Evolutionary conservation across 2,888 invertebrate species (phyloP).

Genomic region (Eretmocerus hayati): DNA sequence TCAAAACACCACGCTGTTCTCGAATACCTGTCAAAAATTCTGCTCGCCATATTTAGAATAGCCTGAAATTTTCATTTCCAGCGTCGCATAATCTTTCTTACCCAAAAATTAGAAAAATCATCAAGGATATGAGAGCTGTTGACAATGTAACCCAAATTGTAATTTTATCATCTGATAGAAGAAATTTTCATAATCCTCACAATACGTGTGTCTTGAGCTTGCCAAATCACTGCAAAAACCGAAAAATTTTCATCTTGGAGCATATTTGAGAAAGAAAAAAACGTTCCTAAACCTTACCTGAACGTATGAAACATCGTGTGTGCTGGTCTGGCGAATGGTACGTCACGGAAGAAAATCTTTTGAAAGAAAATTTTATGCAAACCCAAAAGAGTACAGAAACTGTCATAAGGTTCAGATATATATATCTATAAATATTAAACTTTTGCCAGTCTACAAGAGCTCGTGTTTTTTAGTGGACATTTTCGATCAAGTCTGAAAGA

Average conservation of each 20-base stretch:
- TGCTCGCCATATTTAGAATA: no score
- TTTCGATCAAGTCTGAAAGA: conserved; percentile 16
- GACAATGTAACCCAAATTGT: no score
- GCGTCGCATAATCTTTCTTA: no score
- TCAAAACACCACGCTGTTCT: no score
- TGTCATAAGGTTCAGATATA: conserved; percentile 2
- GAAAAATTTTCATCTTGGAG: no score
- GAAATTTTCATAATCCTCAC: no score
- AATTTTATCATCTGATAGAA: no score
- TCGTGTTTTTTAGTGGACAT: conserved; percentile 11
- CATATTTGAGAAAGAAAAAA: no score
- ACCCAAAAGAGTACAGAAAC: conserved; percentile 3
- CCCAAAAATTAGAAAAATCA: no score
- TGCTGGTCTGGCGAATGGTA: neutral
- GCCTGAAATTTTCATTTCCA: no score
- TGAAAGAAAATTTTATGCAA: conserved; percentile 2
- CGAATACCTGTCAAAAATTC: no score
- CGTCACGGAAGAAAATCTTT: conserved; percentile 2
- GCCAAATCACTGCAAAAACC: neutral
- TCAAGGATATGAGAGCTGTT: no score
- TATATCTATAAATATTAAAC: conserved; percentile 17
- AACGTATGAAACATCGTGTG: neutral
- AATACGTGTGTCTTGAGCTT: neutral
- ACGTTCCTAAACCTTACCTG: neutral
- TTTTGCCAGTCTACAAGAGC: conserved; percentile 21